Percentiles rank a stretch among this genome's conserved stretches.
Evolutionary conservation across 2,888 invertebrate genomes (phyloP).

Genomic region (Nudaria mundana): DNA sequence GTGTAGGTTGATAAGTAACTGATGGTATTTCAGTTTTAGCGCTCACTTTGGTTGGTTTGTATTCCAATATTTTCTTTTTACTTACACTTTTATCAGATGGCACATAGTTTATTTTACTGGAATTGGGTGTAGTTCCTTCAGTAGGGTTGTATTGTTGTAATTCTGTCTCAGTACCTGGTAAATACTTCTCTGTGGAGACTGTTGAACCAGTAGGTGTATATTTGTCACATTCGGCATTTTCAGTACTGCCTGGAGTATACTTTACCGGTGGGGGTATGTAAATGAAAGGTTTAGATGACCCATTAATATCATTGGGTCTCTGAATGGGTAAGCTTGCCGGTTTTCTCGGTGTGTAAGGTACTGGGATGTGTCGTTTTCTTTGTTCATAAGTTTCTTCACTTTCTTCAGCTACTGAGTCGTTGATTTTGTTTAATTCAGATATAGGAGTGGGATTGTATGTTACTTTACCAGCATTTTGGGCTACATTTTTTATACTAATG

Average conservation of each 20-base stretch:
- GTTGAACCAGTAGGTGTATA: constrained; percentile 65
- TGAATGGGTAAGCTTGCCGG: constrained; percentile 60
- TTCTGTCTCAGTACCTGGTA: constrained; percentile 62
- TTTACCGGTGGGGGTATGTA: constrained; percentile 63
- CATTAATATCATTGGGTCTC: constrained; percentile 60
- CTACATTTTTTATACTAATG: constrained; percentile 27
- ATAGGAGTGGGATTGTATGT: constrained; percentile 85
- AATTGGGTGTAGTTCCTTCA: constrained; percentile 41
- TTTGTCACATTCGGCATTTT: constrained; percentile 56
- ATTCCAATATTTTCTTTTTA: constrained; percentile 70
- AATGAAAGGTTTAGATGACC: constrained; percentile 61
- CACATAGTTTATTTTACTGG: constrained; percentile 60
- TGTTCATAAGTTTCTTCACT: constrained; percentile 59
- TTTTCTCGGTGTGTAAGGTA: constrained; percentile 76
- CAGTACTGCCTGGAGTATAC: constrained; percentile 65
- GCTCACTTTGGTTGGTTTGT: constrained; percentile 64
- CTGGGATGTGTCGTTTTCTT: constrained; percentile 72
- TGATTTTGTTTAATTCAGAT: constrained; percentile 79
- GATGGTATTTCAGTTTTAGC: constrained; percentile 45
- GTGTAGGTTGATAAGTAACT: constrained; percentile 72
- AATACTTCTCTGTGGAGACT: constrained; percentile 63
- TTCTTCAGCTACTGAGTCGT: constrained; percentile 47
- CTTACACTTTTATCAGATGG: constrained; percentile 64
- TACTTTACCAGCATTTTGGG: constrained; percentile 63
- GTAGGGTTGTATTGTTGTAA: constrained; percentile 63